Evolutionary conservation across 2,797 vertebrate species (phyloP).

Genomic region (Martes flavigula): DNA sequence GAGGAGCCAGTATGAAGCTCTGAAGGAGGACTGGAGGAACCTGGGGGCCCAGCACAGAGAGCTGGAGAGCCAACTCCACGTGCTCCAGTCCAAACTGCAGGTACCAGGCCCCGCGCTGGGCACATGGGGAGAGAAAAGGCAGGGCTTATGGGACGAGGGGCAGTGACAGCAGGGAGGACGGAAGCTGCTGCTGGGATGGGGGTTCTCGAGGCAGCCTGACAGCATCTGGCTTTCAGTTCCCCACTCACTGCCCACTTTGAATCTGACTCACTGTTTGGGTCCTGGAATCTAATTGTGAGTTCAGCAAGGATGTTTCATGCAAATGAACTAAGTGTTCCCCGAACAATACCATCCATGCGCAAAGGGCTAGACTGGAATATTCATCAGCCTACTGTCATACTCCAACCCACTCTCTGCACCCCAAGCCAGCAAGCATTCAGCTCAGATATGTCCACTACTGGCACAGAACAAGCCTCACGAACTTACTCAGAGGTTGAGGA

Average conservation of each 20-base stretch:
- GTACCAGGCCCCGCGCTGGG: constrained; percentile 78
- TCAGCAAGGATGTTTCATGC: background rate
- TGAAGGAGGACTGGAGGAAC: constrained; percentile 84
- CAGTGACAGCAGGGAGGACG: background rate
- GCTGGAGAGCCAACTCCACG: constrained; percentile 85
- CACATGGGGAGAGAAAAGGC: background rate
- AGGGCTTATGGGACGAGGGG: background rate
- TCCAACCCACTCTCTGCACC: background rate
- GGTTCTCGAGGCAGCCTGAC: background rate
- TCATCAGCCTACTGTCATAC: background rate
- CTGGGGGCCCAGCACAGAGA: constrained; percentile 84
- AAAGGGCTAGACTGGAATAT: background rate
- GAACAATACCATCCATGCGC: background rate
- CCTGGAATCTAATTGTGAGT: background rate
- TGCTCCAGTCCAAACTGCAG: constrained; percentile 90
- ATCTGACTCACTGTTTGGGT: background rate
- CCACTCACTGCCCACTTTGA: background rate
- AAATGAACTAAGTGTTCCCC: background rate
- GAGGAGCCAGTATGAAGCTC: constrained; percentile 86
- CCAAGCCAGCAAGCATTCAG: background rate
- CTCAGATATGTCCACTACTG: background rate
- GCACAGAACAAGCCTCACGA: background rate
- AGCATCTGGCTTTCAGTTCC: background rate
- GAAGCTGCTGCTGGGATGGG: background rate
- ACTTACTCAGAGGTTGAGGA: background rate